These are phyloP conservation scores for Amphimallon solstitiale DNA, from an alignment of 2,888 invertebrate species.

Conservation along the genomic window DNA sequence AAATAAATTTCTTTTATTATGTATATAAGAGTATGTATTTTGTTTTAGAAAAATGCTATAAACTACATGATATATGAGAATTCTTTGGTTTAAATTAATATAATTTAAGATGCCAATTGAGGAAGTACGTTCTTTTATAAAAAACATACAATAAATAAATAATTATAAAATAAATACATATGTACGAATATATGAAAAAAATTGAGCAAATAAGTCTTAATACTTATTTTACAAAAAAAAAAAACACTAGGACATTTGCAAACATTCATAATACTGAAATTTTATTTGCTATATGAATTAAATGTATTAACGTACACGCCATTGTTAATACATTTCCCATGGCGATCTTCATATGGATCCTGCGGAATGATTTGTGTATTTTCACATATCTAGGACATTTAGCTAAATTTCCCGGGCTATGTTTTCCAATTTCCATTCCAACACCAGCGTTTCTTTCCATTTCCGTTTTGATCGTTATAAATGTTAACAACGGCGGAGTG, in stretches of 20 bases:
- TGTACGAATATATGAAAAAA: conserved; percentile 12
- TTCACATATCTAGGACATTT: conserved; percentile 83
- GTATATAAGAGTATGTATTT: neutral
- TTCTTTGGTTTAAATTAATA: conserved; percentile 36
- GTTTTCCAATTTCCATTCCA: conserved; percentile 81
- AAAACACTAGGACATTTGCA: conserved; percentile 6
- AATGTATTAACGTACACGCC: conserved; percentile 73
- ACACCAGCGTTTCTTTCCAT: conserved; percentile 81
- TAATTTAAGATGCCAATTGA: conserved; percentile 29
- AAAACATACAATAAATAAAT: conserved; percentile 32
- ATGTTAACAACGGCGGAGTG: conserved; percentile 76
- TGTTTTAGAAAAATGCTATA: conserved; percentile 16
- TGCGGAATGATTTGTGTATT: conserved; percentile 78
- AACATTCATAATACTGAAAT: conserved; percentile 41
- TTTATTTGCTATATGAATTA: conserved; percentile 68
- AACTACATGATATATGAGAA: conserved; percentile 28
- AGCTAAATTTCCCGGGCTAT: conserved; percentile 75
- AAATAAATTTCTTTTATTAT: neutral
- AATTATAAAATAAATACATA: conserved; percentile 35
- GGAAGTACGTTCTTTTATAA: conserved; percentile 12
- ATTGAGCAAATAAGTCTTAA: conserved; percentile 30
- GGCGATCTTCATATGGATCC: conserved; percentile 81
- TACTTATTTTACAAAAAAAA: conserved; percentile 26
- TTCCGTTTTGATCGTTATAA: conserved; percentile 79
- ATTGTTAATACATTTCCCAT: conserved; percentile 81